phyloP scores from a whole-genome alignment of 1,140 invertebrate genomes.

The Bombus superbus region DNA sequence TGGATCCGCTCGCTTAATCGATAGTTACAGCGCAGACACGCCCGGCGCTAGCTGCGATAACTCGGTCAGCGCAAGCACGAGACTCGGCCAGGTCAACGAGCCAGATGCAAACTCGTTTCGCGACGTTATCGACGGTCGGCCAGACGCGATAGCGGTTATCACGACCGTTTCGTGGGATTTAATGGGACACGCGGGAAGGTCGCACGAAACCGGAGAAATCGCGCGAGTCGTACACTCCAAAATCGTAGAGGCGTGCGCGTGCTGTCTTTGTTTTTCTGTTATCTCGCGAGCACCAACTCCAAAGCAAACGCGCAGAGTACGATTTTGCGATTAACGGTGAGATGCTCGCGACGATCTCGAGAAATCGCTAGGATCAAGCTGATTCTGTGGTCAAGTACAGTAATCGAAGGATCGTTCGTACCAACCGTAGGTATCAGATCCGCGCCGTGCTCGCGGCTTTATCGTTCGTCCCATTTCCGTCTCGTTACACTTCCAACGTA shows the following conservation, averaged over 20 bases:
- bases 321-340: neutral
- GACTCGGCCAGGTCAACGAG: neutral
- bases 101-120: conserved; percentile 32
- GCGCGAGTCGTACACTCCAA: too few relatives aligned
- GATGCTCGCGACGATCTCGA: too few relatives aligned
- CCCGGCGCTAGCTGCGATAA: conserved; percentile 63
- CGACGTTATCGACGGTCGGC: conserved; percentile 62
- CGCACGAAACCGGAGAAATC: too few relatives aligned
- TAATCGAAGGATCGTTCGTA: neutral
- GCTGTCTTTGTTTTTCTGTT: neutral
- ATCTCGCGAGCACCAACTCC: neutral
- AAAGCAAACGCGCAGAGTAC: too few relatives aligned
- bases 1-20: conserved; percentile 64
- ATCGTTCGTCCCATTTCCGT: conserved; percentile 34
- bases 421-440: conserved; percentile 28
- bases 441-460: neutral
- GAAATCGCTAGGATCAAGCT: too few relatives aligned
- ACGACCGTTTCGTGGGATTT: conserved; percentile 10
- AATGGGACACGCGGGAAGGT: conserved; percentile 1
- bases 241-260: too few relatives aligned
- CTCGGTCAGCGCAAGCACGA: conserved; percentile 41
- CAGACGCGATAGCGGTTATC: conserved; percentile 29
- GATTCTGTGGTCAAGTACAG: too few relatives aligned
- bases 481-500: conserved; percentile 29
- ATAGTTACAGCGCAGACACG: conserved; percentile 64